These are phyloP conservation scores for Poecilia wingei DNA, from an alignment of 2,797 vertebrate species.

Conservation along the genomic window DNA sequence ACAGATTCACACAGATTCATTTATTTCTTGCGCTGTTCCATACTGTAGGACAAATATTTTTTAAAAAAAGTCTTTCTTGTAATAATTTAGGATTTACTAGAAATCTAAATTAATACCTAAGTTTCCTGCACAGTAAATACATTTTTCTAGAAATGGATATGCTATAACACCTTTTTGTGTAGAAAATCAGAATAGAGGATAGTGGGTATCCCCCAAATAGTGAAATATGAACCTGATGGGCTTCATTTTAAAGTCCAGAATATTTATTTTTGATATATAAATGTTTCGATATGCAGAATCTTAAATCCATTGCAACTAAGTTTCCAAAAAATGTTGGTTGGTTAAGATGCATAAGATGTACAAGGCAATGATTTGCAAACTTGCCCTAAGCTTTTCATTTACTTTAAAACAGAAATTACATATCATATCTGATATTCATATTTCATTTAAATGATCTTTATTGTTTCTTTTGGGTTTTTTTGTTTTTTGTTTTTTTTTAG, in stretches of 20 bases:
- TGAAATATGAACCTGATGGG: constrained; percentile 24
- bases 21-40: background rate
- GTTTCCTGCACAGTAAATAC: background rate
- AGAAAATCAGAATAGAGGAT: background rate
- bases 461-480: background rate
- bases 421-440: background rate
- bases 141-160: background rate
- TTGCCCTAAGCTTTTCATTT: background rate
- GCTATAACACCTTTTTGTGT: background rate
- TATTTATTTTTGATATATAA: constrained; percentile 76
- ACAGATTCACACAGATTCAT: background rate
- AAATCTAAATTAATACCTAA: background rate
- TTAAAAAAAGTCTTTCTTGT: background rate
- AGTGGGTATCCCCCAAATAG: background rate
- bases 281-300: constrained; percentile 59
- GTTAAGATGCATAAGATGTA: background rate
- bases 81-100: background rate
- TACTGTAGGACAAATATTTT: background rate
- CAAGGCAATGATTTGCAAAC: background rate
- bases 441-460: background rate
- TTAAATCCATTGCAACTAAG: constrained; percentile 4
- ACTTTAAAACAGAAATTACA: background rate
- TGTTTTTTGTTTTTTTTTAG: background rate
- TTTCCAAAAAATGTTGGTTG: background rate
- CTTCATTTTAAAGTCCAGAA: constrained; percentile 31